These are phyloP conservation scores for Bombus vancouverensis DNA, from an alignment of 1,140 invertebrate genomes.

Conservation along the genomic window DNA sequence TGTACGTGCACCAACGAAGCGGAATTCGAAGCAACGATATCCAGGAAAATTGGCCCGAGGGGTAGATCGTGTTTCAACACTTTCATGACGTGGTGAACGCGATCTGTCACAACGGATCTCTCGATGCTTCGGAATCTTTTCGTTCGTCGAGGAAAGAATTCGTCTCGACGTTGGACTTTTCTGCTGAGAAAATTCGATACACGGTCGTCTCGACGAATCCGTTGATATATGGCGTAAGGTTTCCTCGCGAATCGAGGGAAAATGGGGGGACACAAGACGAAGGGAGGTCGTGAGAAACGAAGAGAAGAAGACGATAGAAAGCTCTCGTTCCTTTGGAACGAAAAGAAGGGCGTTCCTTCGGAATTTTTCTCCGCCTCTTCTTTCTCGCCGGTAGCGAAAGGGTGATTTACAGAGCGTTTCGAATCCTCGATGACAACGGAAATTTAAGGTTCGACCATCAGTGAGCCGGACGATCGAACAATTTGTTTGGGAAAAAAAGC, in stretches of 20 bases:
- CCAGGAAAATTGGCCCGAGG: background rate
- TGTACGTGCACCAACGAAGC: background rate
- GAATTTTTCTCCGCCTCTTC: constrained; percentile 5
- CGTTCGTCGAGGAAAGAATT: background rate
- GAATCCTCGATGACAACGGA: constrained; percentile 31
- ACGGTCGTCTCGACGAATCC: background rate
- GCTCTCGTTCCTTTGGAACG: background rate
- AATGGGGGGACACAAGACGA: background rate
- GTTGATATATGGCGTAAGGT: constrained; percentile 9
- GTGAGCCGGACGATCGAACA: background rate
- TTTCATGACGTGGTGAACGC: background rate
- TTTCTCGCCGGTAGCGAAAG: background rate
- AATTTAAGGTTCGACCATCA: constrained; percentile 22
- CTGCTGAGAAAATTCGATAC: constrained; percentile 23
- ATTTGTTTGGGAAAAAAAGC: background rate
- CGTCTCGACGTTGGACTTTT: background rate
- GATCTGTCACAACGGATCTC: background rate
- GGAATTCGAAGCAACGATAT: background rate
- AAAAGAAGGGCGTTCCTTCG: background rate
- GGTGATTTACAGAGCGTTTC: constrained; percentile 27
- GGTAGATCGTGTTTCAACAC: background rate
- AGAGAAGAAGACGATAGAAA: background rate
- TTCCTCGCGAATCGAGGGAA: background rate
- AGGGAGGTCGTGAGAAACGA: background rate
- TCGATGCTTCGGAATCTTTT: background rate